Base-by-base conservation (phyloP, 2,797 vertebrate genomes). In the Neoniphon sammara region DNA sequence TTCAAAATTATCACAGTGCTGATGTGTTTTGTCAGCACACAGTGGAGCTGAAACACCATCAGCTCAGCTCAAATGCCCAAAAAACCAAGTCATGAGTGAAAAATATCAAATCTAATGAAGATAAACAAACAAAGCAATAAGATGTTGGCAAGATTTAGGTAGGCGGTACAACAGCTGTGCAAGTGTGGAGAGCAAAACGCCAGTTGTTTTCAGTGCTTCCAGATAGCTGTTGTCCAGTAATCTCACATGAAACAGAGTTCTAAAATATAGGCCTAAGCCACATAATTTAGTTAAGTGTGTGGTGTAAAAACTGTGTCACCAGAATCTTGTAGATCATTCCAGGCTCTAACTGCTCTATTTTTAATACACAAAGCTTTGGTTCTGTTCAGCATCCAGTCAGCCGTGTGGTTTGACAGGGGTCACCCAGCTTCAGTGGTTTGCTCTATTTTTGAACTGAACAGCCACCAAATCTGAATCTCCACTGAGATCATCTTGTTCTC, bases 401-500 rank as follows among this genome's bases (percentile, higher is more conserved):
- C 25, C 25, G 14, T 66, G 23, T 55, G 53, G 42, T 56, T 21
- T 31, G 42, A 17, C 17, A 18, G 9, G 27, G 39, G 36, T 21
- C 39, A 57, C 12, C 10, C 23, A 15, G 58, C 36, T 44, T 18
- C 25, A 31, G 21, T 8, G 20, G 46, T 57, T 21, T 21, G 18
- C 75, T 73, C 75, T 83, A 83, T 81, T 78, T 85, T 80, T 80
- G 81, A 52, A 73, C 21, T 4, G 31, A 25, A 20, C 46, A 25
- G 34, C 20, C 42, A 23, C 15, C 39, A 57, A 25, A 57, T 54
- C 52, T 56, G 56, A 65, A 23, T 14, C 15, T 44, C 31, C 31
- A 66, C 21, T 34, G 54, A 52, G 50, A 42, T 25, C 44, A 21
- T 18, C 44, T 14, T 49, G 42, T 57, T 47, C 5, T 36, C 50